A percentile compares a stretch with the other conserved stretches of the same genome.
Evolutionary conservation across 2,888 invertebrate species (phyloP).

Genomic region (Hyles lineata): DNA sequence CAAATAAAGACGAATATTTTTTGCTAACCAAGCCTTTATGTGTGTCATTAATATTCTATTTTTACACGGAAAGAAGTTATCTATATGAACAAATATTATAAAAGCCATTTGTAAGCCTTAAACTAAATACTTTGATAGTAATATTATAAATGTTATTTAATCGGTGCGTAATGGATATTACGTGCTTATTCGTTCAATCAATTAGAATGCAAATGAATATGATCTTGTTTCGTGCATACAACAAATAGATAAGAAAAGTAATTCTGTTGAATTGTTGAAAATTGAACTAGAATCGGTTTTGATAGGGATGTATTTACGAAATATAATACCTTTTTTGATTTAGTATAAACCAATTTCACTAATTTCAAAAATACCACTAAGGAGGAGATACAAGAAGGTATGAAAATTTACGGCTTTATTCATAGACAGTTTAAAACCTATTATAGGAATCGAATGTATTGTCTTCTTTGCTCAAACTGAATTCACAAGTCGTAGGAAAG

Average conservation of each 20-base stretch:
- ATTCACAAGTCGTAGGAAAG: no score
- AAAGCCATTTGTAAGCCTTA: not conserved
- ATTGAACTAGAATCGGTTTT: no score
- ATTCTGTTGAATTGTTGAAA: no score
- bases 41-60: constrained; percentile 40
- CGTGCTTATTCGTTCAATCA: not conserved
- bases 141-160: constrained; percentile 13
- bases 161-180: not conserved
- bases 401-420: no score
- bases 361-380: no score
- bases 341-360: no score
- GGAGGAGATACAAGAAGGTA: no score
- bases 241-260: not conserved
- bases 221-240: not conserved
- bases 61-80: constrained; percentile 33
- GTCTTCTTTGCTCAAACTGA: no score
- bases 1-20: constrained; percentile 38
- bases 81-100: not conserved
- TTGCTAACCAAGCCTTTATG: constrained; percentile 34
- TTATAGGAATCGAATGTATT: no score
- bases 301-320: no score
- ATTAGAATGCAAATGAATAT: constrained; percentile 1
- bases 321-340: no score
- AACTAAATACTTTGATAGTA: constrained; percentile 11
- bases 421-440: no score